Percentiles rank a stretch among this genome's conserved stretches.
phyloP scores from a whole-genome alignment of 2,888 invertebrate genomes.

The Acanthosepion pharaonis region DNA sequence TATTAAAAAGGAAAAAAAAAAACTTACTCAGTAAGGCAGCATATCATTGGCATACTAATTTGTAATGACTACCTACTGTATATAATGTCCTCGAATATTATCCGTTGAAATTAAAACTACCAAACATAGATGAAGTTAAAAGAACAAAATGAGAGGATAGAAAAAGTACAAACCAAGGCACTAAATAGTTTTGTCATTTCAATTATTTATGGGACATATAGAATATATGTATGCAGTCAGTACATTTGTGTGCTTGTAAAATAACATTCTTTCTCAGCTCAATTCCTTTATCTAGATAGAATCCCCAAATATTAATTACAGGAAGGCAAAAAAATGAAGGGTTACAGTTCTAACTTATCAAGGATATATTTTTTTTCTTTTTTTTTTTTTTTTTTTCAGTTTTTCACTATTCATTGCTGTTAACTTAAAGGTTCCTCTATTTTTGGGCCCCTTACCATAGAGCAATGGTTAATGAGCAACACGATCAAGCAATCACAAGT shows the following conservation, averaged over 20 bases:
- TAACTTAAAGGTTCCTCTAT: not conserved
- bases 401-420: not conserved
- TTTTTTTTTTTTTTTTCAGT: not conserved
- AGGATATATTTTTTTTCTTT: too few relatives aligned
- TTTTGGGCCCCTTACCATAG: not conserved
- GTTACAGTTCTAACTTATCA: not conserved
- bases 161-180: not conserved
- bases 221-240: not conserved
- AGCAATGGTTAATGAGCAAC: too few relatives aligned
- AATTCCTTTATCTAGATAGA: not conserved
- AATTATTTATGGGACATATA: not conserved
- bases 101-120: not conserved
- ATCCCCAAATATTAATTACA: not conserved
- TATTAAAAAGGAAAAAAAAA: not conserved
- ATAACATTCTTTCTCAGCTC: not conserved
- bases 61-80: not conserved
- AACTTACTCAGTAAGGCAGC: not conserved
- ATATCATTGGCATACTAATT: not conserved
- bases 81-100: not conserved
- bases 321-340: too few relatives aligned
- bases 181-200: not conserved
- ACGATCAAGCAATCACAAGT: too few relatives aligned
- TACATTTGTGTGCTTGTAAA: conserved; percentile 18
- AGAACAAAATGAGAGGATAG: too few relatives aligned
- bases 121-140: not conserved